Base-by-base conservation (phyloP, 2,797 vertebrate species). In the Megalops cyprinoides region DNA sequence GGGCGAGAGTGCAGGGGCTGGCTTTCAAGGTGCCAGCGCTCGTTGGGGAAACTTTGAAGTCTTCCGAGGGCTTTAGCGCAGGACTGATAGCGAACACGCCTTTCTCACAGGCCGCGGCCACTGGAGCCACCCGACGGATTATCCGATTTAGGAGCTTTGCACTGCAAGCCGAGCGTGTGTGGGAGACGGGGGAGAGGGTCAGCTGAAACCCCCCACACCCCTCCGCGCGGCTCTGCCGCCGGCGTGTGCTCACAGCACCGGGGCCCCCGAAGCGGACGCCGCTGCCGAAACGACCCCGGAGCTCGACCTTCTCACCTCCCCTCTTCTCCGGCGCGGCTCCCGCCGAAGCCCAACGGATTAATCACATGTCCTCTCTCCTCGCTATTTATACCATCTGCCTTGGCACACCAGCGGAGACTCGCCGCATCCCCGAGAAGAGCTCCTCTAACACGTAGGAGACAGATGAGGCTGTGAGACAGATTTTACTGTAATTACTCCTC, bases 31-130 rank as follows among this genome's bases (percentile, higher is more conserved):
- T 95, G 94, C 91, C 87, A 92, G 92, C 86, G 91, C 91, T 92
- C 89, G 60, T 93, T 94, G 86, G 90, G 53, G 92, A 94, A 93
- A 94, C 96, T 97, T 95, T 96, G 97, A 97, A 97, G 97, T 96
- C 95, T 95, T 92, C 89, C 88, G 85, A 90, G 96, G 94, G 95
- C 93, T 96, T 94, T 94, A 93, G 94, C 91, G 90, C 88, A 82
- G 94, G 94, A 94, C 96, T 96, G 95, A 96, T 95, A 92, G 94
- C 90, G 84, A 87, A 87, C 88, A 84, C 81, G 90, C 87, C 90
- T 88, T 89, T 88, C 87, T 88, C 81, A 28, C 86, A 74, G 49
- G 78, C 60, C 84, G 90, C 90, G 90, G 92, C 89, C 89, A 84
- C 87, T 84, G 86, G 85, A 92, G 92, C 89, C 91, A 91, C 91